Conservation (phyloP, 2,888 invertebrate genomes). For the Ochropleura plecta region DNA sequence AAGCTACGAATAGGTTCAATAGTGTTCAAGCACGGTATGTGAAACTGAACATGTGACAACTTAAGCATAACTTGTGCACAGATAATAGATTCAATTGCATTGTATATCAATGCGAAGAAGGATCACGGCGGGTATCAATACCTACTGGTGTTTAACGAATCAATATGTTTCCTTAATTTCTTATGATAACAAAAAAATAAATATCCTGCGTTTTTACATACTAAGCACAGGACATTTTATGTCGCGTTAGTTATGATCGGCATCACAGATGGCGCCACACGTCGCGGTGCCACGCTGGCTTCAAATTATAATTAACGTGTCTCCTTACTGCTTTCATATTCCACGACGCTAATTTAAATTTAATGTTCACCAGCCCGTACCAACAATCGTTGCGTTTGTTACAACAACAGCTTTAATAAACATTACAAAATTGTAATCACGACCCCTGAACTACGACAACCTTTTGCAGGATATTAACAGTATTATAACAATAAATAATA, state of each 20-base stretch:
- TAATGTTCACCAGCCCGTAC: slow-evolving; percentile 48
- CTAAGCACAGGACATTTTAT: neutral
- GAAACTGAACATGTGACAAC: neutral
- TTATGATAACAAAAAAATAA: neutral
- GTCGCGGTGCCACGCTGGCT: slow-evolving; percentile 49
- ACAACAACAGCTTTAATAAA: no score
- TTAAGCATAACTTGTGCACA: no score
- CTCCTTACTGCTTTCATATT: slow-evolving; percentile 52
- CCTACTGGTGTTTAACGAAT: neutral
- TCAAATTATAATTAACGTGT: slow-evolving; percentile 65
- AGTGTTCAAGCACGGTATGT: neutral
- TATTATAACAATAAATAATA: no score
- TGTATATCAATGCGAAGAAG: neutral
- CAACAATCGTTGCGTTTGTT: slow-evolving; percentile 29
- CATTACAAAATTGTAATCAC: no score
- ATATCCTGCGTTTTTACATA: neutral
- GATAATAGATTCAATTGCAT: neutral
- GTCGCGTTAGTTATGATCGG: slow-evolving; percentile 14
- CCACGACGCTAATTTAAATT: slow-evolving; percentile 59
- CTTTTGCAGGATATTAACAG: no score
- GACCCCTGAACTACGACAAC: no score
- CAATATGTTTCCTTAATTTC: neutral
- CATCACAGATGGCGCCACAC: slow-evolving; percentile 47
- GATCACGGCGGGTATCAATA: neutral
- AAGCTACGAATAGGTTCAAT: no score